These are phyloP conservation scores for Lithodes maja DNA, from an alignment of 2,888 invertebrate species.

Conservation along the genomic window DNA sequence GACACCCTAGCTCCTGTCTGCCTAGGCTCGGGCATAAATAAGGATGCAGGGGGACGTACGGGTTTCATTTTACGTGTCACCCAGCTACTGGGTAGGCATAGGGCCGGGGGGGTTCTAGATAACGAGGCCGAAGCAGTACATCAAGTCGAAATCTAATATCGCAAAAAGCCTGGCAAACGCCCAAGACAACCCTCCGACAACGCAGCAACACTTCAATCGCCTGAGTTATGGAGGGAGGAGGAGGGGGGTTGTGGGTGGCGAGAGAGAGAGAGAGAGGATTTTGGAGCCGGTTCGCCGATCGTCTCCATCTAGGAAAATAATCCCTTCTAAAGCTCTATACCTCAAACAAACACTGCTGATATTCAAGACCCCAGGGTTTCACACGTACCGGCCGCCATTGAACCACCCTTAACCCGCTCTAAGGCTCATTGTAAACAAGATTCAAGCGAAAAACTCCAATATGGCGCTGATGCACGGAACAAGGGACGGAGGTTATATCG, in stretches of 20 bases:
- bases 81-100: neutral
- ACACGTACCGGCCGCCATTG: conserved; percentile 39
- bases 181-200: conserved; percentile 52
- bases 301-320: neutral
- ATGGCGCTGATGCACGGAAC: conserved; percentile 43
- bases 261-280: neutral
- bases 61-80: neutral
- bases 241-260: conserved; percentile 7
- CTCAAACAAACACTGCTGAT: conserved; percentile 41
- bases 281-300: conserved; percentile 10
- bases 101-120: conserved; percentile 6
- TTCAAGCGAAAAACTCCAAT: conserved; percentile 46
- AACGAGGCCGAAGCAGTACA: conserved; percentile 40
- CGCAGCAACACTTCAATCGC: conserved; percentile 53
- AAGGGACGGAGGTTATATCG: conserved; percentile 43
- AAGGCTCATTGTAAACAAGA: conserved; percentile 39
- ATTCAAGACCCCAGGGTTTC: conserved; percentile 37
- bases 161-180: conserved; percentile 64
- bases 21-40: neutral
- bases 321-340: neutral
- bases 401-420: conserved; percentile 3
- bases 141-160: conserved; percentile 59
- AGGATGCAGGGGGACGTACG: neutral
- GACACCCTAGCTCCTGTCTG: conserved; percentile 2
- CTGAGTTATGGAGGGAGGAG: conserved; percentile 37